Evolutionary conservation across 2,797 vertebrate species (phyloP), one percentile per base, ranked within the genome.

Genomic region (Premnoplex brunnescens): DNA sequence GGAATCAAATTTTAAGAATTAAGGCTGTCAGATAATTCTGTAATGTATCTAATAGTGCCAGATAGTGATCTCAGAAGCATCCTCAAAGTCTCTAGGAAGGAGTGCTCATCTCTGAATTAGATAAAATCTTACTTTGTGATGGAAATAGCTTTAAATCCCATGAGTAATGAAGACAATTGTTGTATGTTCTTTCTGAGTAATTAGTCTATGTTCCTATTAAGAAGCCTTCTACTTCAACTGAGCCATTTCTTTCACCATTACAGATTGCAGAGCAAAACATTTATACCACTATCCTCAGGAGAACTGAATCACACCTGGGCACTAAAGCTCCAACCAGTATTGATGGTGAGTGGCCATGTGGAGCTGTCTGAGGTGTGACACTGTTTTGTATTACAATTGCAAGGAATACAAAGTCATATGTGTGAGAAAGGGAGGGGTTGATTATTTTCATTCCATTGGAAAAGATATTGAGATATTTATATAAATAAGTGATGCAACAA

Each of bases 331-430:
- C 66, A 41, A 0, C 5, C 36, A 18, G 18, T 4, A 13, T 39
- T 39, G 39, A 39, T 68, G 49, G 17, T 55, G 13, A 9, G n/a
- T 4, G 2, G 2, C 28, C 37, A 1, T 14, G 0, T 2, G 60
- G 64, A 34, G 14, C 55, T 76, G 28, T 37, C 36, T 6, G 11
- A 7, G 39, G 21, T 11, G 36, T 17, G 64, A 32, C 26, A 4
- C 6, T 22, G 54, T 10, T 4, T 1, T 46, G 28, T 10, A 3
- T 4, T 18, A 7, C 8, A 39, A 2, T 43, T 41, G 7, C 3
- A 11, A 14, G 74, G 39, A 27, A 21, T 21, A 3, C 12, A 23
- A 1, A 18, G 51, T 1, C 28, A 1, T 3, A 1, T 0, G 54
- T 41, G 12, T 2, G 28, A 14, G 58, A 37, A 36, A 15, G 12